phyloP scores from a whole-genome alignment of 2,113 vertebrate genomes.

The Ifrita kowaldi region DNA sequence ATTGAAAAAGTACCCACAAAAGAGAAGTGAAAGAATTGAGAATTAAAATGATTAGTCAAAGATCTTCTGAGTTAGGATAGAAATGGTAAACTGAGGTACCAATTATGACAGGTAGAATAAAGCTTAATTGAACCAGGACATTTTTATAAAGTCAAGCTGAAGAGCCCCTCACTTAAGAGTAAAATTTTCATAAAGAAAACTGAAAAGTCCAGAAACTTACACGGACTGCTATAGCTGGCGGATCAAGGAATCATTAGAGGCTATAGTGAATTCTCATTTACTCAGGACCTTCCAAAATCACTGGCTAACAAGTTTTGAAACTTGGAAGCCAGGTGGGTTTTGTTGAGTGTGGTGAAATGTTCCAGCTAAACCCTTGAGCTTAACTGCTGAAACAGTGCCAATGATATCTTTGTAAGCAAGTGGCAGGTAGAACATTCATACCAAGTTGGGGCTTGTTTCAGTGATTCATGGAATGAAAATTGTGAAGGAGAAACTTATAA shows the following conservation, averaged over 20 bases:
- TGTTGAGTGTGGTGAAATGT: neutral
- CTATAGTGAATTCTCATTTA: neutral
- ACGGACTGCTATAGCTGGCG: neutral
- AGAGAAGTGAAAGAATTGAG: neutral
- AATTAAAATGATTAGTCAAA: neutral
- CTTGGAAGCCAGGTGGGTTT: neutral
- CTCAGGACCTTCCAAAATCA: neutral
- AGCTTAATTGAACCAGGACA: neutral
- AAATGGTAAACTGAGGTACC: neutral
- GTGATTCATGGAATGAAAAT: constrained; percentile 16
- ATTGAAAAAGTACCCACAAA: neutral
- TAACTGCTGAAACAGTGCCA: constrained; percentile 5
- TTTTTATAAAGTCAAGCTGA: neutral
- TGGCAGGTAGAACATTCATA: neutral
- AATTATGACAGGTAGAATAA: neutral
- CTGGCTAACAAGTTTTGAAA: neutral
- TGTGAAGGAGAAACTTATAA: neutral
- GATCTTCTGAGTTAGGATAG: neutral
- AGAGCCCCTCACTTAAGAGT: neutral
- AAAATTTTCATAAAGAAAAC: neutral
- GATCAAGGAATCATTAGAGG: neutral
- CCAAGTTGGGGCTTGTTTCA: neutral
- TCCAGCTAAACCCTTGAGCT: neutral
- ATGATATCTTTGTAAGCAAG: neutral
- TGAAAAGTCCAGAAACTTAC: neutral